phyloP scores from a whole-genome alignment of 2,888 invertebrate genomes.

The Ectobius pallidus region DNA sequence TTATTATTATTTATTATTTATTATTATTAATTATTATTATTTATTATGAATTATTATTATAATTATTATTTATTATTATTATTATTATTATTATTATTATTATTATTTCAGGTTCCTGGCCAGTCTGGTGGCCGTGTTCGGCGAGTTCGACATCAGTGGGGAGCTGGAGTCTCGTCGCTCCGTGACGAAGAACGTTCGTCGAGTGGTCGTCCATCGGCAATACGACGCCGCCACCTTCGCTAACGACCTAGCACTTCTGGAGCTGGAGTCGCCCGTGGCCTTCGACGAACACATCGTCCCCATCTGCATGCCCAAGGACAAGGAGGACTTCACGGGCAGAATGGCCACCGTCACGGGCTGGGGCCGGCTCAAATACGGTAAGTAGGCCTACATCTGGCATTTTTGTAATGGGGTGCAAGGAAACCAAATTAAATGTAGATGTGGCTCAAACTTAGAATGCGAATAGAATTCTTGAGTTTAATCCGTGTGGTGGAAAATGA shows the following conservation, averaged over 20 bases:
- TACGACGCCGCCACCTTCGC: conserved; percentile 92
- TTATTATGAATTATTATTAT: too few species aligned
- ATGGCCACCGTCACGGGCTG: conserved; percentile 92
- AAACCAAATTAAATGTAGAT: too few species aligned
- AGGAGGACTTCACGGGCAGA: conserved; percentile 80
- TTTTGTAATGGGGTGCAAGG: too few species aligned
- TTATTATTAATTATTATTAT: too few species aligned
- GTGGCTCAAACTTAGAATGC: too few species aligned
- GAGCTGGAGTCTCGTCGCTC: conserved; percentile 79
- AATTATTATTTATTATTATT: too few species aligned
- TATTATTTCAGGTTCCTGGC: conserved; percentile 73
- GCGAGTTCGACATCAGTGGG: conserved; percentile 88
- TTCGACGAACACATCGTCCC: conserved; percentile 91
- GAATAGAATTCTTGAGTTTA: too few species aligned
- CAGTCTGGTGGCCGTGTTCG: conserved; percentile 87
- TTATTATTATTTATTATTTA: too few species aligned
- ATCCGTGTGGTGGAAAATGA: too few species aligned
- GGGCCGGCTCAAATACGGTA: conserved; percentile 88
- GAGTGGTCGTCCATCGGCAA: conserved; percentile 86
- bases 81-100: too few species aligned
- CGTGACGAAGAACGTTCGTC: conserved; percentile 79
- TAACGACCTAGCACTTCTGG: conserved; percentile 87
- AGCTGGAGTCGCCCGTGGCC: conserved; percentile 80
- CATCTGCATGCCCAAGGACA: conserved; percentile 84
- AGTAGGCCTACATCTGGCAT: too few species aligned